Evolutionary conservation across 1,140 invertebrate species (phyloP).

Genomic region (Drosophila persimilis): DNA sequence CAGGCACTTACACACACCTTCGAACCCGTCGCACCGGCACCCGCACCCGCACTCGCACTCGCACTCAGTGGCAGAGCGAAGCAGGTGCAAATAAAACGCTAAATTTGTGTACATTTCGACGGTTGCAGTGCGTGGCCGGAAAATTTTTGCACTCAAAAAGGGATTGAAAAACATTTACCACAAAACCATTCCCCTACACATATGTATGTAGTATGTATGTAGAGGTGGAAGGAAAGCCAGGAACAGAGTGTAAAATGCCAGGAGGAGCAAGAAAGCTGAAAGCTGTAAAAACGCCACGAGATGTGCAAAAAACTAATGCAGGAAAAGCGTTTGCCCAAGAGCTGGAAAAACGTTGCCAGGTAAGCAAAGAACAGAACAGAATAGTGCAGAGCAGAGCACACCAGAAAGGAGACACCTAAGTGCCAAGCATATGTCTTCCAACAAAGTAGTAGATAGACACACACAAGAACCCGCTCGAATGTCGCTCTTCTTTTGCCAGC

Average conservation of each 20-base stretch:
- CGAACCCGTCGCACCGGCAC: constrained; percentile 9
- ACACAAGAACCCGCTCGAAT: constrained; percentile 17
- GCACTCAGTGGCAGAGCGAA: constrained; percentile 31
- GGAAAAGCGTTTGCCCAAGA: constrained; percentile 23
- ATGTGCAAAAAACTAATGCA: constrained; percentile 43
- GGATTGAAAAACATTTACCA: constrained; percentile 78
- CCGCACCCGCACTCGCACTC: neutral
- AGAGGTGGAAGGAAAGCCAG: constrained; percentile 11
- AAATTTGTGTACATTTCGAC: constrained; percentile 72
- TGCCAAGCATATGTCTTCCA: constrained; percentile 71
- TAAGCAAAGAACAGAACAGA: too few relatives aligned
- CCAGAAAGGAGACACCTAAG: constrained; percentile 47
- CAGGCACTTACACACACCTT: constrained; percentile 50
- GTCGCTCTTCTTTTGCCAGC: constrained; percentile 30
- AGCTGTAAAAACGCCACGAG: constrained; percentile 37
- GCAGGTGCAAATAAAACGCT: constrained; percentile 75
- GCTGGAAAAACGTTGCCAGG: too few relatives aligned
- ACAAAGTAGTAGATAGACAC: constrained; percentile 46
- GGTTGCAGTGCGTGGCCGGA: constrained; percentile 41
- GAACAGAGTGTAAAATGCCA: constrained; percentile 20
- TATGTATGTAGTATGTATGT: neutral
- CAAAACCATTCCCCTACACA: constrained; percentile 62
- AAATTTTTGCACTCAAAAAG: constrained; percentile 33
- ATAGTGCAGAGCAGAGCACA: neutral
- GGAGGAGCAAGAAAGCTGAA: constrained; percentile 14